Base-by-base conservation (phyloP, 2,888 invertebrate genomes). In the Amphipyra berbera region DNA sequence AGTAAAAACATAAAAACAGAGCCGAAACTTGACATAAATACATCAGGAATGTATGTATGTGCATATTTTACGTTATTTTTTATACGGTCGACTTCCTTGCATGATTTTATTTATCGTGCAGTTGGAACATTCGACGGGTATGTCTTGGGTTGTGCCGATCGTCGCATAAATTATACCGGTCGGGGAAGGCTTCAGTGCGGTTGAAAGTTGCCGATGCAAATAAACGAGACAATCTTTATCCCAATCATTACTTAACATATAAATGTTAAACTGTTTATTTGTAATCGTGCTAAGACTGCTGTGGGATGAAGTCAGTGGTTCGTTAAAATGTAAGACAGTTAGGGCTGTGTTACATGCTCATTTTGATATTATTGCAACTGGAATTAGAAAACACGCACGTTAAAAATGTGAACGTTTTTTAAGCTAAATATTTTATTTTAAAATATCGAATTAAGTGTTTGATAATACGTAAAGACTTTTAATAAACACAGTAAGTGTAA, bases 181-280 rank as follows among this genome's bases (percentile, higher is more conserved):
- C 61, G 48, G 60, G 38, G 56, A 27, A 58, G 57, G 38, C 54
- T 59, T 46, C 59, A 38, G 46, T 46, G 15, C 55, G 53, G 68
- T 71, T 85, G 71, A 82, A 83, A 85, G 77, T 64, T 57, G 60
- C 71, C 60, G 75, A 76, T 74, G 67, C 78, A 78, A 78, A 83
- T 78, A 76, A 76, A 77, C 53, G 72, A 82, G 48, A 48, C 59
- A 55, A 58, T 68, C 67, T 72, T 58, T 74, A 79, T 79, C 57
- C 74, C 65, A 66, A 77, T 79, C 61, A 78, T 78, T 79, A 69
- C 54, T 72, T 64, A 72, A 69, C 70, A 73, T 71, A 52, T 73
- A 76, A 70, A 79, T 73, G 67, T 61, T 69, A 61, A 66, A 57
- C 47, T 55, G 68, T 73, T 68, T 78, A 73, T 78, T 71, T 78